Evolutionary conservation across 2,797 vertebrate genomes (phyloP).

Genomic region (Leptodactylus fallax): DNA sequence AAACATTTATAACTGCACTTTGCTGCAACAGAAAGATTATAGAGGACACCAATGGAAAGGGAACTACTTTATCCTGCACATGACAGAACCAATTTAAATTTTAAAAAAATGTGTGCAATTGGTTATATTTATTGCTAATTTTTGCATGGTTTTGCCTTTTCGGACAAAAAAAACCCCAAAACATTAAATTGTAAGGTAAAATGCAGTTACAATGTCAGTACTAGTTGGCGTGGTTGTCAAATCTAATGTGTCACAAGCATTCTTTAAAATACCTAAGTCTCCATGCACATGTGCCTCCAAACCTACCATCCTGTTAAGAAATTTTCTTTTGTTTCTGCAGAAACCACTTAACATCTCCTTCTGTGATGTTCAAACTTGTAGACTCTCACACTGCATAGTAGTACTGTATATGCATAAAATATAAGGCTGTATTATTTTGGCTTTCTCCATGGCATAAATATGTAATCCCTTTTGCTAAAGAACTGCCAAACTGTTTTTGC

Average conservation of each 20-base stretch:
- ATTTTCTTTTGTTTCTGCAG: background rate
- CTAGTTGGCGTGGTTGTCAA: background rate
- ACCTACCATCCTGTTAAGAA: background rate
- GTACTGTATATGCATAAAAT: background rate
- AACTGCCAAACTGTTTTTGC: constrained; percentile 19
- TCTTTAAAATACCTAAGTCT: background rate
- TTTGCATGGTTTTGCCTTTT: too few relatives aligned
- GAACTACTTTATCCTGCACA: too few relatives aligned
- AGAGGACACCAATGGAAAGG: too few relatives aligned
- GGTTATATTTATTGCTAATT: too few relatives aligned
- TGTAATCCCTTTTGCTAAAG: constrained; percentile 30
- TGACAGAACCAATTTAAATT: too few relatives aligned
- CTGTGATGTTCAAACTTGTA: constrained; percentile 7
- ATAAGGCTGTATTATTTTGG: constrained; percentile 16
- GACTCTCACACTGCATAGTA: background rate
- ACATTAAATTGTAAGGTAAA: too few relatives aligned
- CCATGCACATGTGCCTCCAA: background rate
- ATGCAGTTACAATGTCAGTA: background rate
- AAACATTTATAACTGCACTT: too few relatives aligned
- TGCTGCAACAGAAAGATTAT: too few relatives aligned
- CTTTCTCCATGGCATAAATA: constrained; percentile 6
- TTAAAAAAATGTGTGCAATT: too few relatives aligned
- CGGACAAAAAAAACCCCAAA: background rate
- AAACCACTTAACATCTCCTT: background rate
- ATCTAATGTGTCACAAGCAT: background rate